Percentiles rank a stretch among this genome's conserved stretches.
Evolutionary conservation across 2,113 vertebrate genomes (phyloP).

Genomic region (Osmerus mordax): DNA sequence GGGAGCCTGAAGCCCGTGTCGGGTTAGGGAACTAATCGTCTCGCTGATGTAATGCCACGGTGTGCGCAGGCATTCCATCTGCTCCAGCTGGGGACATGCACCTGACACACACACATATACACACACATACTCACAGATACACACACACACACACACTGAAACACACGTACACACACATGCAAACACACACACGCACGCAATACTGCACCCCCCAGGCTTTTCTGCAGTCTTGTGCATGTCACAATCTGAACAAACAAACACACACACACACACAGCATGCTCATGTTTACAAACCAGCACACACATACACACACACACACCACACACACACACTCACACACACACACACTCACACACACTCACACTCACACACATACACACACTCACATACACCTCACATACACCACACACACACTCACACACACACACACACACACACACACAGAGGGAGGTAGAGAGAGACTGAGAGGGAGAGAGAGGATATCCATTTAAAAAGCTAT

Average conservation of each 20-base stretch:
- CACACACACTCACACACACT: neutral
- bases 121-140: neutral
- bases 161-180: neutral
- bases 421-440: too few relatives aligned
- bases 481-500: too few relatives aligned
- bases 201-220: neutral
- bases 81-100: slow-evolving; percentile 37
- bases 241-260: too few relatives aligned
- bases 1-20: slow-evolving; percentile 40
- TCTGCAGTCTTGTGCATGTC: too few relatives aligned
- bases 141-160: neutral
- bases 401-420: too few relatives aligned
- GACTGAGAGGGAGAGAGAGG: too few relatives aligned
- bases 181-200: neutral
- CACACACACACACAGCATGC: too few relatives aligned
- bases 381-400: too few relatives aligned
- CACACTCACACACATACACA: too few relatives aligned
- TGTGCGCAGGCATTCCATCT: slow-evolving; percentile 61
- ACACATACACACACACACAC: too few relatives aligned
- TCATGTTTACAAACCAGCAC: too few relatives aligned
- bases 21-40: slow-evolving; percentile 62
- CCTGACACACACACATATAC: slow-evolving; percentile 9
- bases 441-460: too few relatives aligned
- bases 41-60: slow-evolving; percentile 64
- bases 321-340: neutral